phyloP scores from a whole-genome alignment of 2,113 vertebrate species.

The Natator depressus region DNA sequence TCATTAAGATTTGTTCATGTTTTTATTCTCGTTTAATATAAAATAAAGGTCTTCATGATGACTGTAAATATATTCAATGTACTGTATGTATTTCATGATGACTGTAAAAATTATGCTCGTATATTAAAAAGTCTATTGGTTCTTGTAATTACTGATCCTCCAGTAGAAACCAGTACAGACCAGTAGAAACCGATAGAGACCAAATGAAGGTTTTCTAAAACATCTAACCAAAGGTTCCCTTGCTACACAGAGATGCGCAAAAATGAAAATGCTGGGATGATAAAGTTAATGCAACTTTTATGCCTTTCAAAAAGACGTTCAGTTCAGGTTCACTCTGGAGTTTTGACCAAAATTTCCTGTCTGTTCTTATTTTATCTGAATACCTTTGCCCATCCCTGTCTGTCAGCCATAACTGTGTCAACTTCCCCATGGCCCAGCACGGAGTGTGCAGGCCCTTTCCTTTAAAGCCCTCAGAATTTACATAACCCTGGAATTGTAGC shows the following conservation, averaged over 20 bases:
- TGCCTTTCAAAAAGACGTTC: conserved; percentile 7
- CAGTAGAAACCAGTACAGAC: not conserved
- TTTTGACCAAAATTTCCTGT: conserved; percentile 14
- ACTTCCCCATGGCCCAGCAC: not conserved
- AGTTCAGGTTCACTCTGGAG: conserved; percentile 3
- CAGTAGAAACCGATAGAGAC: not conserved
- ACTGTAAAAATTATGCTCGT: not conserved
- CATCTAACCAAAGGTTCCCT: not conserved
- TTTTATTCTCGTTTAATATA: not conserved
- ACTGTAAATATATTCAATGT: not conserved
- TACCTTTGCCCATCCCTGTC: conserved; percentile 34
- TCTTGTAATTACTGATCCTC: not conserved
- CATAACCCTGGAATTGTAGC: conserved; percentile 74
- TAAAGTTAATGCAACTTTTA: not conserved
- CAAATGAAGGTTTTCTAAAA: not conserved
- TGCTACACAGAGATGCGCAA: not conserved
- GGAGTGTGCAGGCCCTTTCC: conserved; percentile 46
- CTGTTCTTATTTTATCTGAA: conserved; percentile 46
- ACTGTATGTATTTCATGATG: not conserved
- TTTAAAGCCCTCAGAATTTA: conserved; percentile 73
- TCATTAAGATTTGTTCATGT: not conserved
- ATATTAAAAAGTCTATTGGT: not conserved
- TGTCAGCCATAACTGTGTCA: conserved; percentile 41
- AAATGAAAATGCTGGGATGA: not conserved
- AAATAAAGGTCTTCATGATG: not conserved